These are phyloP conservation scores for Gymnogyps californianus DNA, from an alignment of 2,113 vertebrate species.

Conservation along the genomic window DNA sequence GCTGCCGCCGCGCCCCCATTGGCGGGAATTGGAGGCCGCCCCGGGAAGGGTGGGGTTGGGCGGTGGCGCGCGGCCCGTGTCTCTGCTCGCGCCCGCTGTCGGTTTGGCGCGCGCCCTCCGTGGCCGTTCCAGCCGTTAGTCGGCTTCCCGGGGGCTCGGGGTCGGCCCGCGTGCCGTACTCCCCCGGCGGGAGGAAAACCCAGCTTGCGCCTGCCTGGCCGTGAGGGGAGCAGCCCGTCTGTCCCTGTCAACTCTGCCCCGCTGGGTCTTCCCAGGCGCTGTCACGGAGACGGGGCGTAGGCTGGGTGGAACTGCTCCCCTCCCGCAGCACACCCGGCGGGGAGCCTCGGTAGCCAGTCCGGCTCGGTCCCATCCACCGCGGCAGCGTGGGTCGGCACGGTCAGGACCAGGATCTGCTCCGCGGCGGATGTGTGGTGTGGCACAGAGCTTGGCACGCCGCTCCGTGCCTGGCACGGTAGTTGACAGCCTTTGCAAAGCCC, in stretches of 20 bases:
- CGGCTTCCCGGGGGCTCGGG: too few relatives aligned
- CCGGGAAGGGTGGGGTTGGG: neutral
- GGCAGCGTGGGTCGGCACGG: neutral
- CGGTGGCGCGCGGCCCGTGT: too few relatives aligned
- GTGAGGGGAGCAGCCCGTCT: too few relatives aligned
- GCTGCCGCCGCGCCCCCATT: neutral
- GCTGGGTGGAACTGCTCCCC: neutral
- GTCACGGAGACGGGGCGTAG: fast-evolving
- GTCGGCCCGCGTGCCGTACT: fast-evolving
- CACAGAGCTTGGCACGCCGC: too few relatives aligned
- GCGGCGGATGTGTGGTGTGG: neutral
- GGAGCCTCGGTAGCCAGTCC: fast-evolving
- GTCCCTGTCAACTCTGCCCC: neutral
- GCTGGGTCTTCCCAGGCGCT: fast-evolving
- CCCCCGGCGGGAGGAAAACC: neutral
- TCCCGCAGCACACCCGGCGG: neutral
- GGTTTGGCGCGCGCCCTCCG: too few relatives aligned
- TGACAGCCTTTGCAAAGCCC: neutral
- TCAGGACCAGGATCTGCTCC: neutral
- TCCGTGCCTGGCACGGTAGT: neutral
- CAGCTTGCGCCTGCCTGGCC: neutral
- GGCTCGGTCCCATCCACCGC: fast-evolving
- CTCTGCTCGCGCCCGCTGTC: too few relatives aligned
- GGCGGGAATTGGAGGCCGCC: neutral
- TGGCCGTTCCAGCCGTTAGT: too few relatives aligned